These are phyloP conservation scores for Oxystoma pomonae DNA, from an alignment of 2,888 invertebrate species.

Conservation along the genomic window DNA sequence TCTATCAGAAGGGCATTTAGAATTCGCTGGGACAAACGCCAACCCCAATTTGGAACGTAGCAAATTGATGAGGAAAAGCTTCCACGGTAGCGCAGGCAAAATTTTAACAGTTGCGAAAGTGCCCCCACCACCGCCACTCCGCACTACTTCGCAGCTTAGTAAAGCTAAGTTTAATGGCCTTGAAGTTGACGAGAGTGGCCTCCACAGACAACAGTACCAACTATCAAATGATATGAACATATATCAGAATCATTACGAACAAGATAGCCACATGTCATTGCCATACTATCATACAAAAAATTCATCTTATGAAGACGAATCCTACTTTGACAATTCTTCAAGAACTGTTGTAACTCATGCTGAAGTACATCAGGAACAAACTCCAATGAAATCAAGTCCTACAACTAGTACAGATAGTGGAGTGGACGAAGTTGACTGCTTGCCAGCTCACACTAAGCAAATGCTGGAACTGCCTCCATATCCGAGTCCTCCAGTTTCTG, in stretches of 20 bases:
- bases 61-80: slow-evolving; percentile 84
- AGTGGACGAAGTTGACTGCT: slow-evolving; percentile 63
- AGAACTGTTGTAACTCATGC: slow-evolving; percentile 70
- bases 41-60: slow-evolving; percentile 84
- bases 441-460: slow-evolving; percentile 48
- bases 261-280: slow-evolving; percentile 31
- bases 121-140: slow-evolving; percentile 77
- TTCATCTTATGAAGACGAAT: slow-evolving; percentile 29
- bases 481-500: slow-evolving; percentile 72
- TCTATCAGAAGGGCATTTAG: slow-evolving; percentile 82
- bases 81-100: slow-evolving; percentile 79
- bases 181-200: slow-evolving; percentile 52
- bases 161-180: slow-evolving; percentile 58
- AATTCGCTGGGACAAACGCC: slow-evolving; percentile 62
- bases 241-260: slow-evolving; percentile 38
- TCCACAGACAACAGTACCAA: slow-evolving; percentile 49
- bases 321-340: slow-evolving; percentile 26
- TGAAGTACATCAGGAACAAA: slow-evolving; percentile 80
- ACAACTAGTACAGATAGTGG: slow-evolving; percentile 44
- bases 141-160: slow-evolving; percentile 82
- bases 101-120: slow-evolving; percentile 80
- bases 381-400: slow-evolving; percentile 52
- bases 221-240: slow-evolving; percentile 41
- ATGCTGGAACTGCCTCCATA: slow-evolving; percentile 70
- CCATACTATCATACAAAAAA: slow-evolving; percentile 35